A percentile compares a stretch with the other conserved stretches of the same genome.
Evolutionary conservation across 2,888 invertebrate genomes (phyloP).

Genomic region (Oscheius sp.): DNA sequence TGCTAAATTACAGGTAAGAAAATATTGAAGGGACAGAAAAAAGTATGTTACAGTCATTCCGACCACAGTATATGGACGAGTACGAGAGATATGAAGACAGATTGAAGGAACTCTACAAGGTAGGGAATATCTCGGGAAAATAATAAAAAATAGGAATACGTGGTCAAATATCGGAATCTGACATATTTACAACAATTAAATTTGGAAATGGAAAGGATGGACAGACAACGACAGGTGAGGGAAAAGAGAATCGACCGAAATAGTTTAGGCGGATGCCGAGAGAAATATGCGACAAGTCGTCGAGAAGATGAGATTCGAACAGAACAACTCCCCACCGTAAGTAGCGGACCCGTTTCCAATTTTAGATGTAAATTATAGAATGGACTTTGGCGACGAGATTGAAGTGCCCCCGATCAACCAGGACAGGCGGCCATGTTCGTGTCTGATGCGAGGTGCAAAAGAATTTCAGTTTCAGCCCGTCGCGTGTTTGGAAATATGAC

Average conservation of each 20-base stretch:
- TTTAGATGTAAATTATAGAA: slow-evolving; percentile 6
- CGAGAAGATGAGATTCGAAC: slow-evolving; percentile 78
- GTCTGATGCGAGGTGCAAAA: not conserved
- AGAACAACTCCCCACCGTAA: slow-evolving; percentile 67
- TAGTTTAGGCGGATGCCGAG: slow-evolving; percentile 74
- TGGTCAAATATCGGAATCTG: slow-evolving; percentile 87
- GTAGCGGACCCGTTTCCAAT: not conserved
- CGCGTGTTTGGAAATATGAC: slow-evolving; percentile 70
- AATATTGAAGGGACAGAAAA: too few relatives aligned
- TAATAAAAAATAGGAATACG: slow-evolving; percentile 79
- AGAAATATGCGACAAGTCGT: slow-evolving; percentile 78
- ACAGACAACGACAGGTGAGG: slow-evolving; percentile 80
- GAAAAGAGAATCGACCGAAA: not conserved
- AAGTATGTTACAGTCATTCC: slow-evolving; percentile 59
- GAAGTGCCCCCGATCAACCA: slow-evolving; percentile 38
- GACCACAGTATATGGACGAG: slow-evolving; percentile 96
- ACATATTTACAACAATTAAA: slow-evolving; percentile 88
- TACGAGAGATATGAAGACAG: slow-evolving; percentile 89
- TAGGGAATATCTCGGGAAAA: slow-evolving; percentile 11
- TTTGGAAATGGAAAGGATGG: slow-evolving; percentile 83
- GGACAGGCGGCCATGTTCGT: slow-evolving; percentile 45
- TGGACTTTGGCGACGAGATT: slow-evolving; percentile 27
- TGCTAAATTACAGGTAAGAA: slow-evolving; percentile 85
- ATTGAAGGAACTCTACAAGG: slow-evolving; percentile 80
- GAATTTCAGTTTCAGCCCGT: slow-evolving; percentile 34